These are phyloP conservation scores for Enteromius thamalakanensis DNA, from an alignment of 2,797 vertebrate species.

Conservation along the genomic window DNA sequence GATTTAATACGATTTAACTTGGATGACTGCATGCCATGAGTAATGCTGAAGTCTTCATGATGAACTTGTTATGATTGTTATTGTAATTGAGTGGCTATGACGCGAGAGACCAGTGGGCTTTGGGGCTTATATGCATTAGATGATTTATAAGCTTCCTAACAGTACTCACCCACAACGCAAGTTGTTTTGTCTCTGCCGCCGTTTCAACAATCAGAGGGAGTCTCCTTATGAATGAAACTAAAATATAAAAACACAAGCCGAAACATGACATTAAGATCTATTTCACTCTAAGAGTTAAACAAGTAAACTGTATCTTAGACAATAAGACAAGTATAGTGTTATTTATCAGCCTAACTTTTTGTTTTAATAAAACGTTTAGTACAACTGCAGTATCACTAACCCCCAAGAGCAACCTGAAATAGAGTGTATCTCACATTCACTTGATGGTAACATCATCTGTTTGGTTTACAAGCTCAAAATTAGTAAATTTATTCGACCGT, in stretches of 20 bases:
- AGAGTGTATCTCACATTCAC: not conserved
- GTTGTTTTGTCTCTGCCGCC: conserved; percentile 11
- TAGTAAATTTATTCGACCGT: too few species aligned
- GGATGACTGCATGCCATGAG: conserved; percentile 22
- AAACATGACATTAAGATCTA: conserved; percentile 9
- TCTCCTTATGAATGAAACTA: not conserved
- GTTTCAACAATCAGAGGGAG: conserved; percentile 8
- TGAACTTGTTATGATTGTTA: not conserved
- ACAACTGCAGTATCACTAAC: not conserved
- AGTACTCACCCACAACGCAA: conserved; percentile 1
- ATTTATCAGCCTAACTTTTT: not conserved
- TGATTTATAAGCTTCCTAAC: conserved; percentile 22
- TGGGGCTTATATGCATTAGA: conserved; percentile 19
- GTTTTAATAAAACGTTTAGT: not conserved
- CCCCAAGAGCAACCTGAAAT: not conserved
- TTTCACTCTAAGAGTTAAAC: not conserved
- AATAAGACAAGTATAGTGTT: not conserved
- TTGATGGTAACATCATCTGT: not conserved
- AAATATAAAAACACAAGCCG: conserved; percentile 3
- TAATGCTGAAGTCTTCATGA: conserved; percentile 1
- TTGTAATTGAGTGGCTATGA: conserved; percentile 25
- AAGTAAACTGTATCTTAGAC: not conserved
- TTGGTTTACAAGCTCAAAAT: not conserved
- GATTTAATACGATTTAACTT: conserved; percentile 12
- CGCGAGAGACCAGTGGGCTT: not conserved